Base-by-base conservation (phyloP, 2,888 invertebrate genomes). In the Lithophane ornitopus region DNA sequence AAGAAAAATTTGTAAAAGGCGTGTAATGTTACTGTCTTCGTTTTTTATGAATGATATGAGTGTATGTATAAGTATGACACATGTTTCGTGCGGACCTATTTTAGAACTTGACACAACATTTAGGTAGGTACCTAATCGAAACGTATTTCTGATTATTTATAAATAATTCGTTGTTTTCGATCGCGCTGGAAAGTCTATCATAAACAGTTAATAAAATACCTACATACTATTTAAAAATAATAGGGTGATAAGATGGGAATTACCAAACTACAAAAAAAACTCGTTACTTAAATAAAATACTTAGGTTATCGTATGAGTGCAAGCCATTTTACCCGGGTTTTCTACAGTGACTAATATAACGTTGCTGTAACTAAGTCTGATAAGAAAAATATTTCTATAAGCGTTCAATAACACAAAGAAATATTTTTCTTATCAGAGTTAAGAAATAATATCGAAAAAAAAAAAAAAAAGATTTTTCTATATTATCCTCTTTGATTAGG, bases 241-340 rank as follows among this genome's bases (percentile, higher is more conserved):
- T 28, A 54, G 3, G 19, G 19, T 2, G 49, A 49, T 49, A 49
- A 49, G 49, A 19, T 19, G 19, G 8, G 2, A 49, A 14, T 14
- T 26, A 56, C n/a, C 6, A 14, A 12, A n/a, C 54, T 12, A n/a
- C 3, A 26, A 26, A 28, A 4, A 46, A 62, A 61, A 39, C 44
- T 46, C 46, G 28, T 58, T 49, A 34, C 28, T 19, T 49, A 44
- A 65, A 66, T 26, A 34, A 74, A 58, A 67, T 70, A 41, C 67
- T 70, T 59, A 14, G 26, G 34, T 28, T 80, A 71, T 68, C 70
- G 74, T 65, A 34, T 34, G 26, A 59, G 54, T 49, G 44, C 39
- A 34, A 75, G 41, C 16, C 12, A 58, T 63, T 63, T 63, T 22
- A 62, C 16, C n/a, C 52, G 49, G 68, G 41, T 59, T 26, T 70